Percentiles rank a stretch among this genome's conserved stretches.
Conservation (phyloP, 2,797 vertebrate genomes). For the Acrossocheilus fasciatus region DNA sequence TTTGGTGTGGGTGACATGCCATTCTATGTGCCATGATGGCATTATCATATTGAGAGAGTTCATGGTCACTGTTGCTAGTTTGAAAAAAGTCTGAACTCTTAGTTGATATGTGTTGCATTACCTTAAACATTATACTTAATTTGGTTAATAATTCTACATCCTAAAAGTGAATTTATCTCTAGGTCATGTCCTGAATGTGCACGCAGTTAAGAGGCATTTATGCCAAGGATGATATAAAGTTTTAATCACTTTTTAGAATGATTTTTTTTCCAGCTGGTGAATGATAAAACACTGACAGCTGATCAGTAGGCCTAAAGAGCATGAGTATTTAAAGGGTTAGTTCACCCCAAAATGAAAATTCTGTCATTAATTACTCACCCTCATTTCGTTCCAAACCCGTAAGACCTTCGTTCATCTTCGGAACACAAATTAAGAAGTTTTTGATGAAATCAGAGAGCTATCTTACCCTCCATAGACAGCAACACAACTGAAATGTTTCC, state of each 20-base stretch:
- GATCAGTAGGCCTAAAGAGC: background rate
- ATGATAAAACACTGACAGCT: background rate
- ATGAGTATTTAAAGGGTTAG: background rate
- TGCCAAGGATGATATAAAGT: background rate
- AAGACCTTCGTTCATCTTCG: too few species aligned
- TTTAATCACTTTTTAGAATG: background rate
- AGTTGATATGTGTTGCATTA: too few species aligned
- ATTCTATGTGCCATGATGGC: slow-evolving; percentile 5
- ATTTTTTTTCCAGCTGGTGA: background rate
- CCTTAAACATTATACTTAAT: background rate
- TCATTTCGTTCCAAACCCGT: too few species aligned
- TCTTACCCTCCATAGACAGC: too few species aligned
- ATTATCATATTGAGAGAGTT: slow-evolving; percentile 17
- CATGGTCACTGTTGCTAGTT: background rate
- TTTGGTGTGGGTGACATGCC: background rate
- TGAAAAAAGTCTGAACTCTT: background rate
- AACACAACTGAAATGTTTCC: too few species aligned
- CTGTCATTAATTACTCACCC: too few species aligned
- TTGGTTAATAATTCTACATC: background rate
- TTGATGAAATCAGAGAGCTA: too few species aligned
- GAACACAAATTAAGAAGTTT: too few species aligned
- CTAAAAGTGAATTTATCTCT: background rate
- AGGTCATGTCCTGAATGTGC: background rate
- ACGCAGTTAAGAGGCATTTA: background rate
- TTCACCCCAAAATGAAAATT: too few species aligned